Base-by-base conservation (phyloP, 2,888 invertebrate species). In the Nymphalis urticae region DNA sequence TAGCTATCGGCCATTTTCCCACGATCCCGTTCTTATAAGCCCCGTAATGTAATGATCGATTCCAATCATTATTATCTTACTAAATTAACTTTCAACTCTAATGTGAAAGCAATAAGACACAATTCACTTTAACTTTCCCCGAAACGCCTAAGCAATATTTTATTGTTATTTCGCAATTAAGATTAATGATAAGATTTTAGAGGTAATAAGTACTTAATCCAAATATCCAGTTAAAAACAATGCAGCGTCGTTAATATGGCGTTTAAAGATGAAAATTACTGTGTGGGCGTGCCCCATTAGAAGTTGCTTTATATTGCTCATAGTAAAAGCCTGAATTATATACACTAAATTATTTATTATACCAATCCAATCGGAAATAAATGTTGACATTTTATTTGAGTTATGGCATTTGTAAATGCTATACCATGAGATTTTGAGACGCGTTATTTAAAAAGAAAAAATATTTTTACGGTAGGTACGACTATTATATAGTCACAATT, bases 141-240 rank as follows among this genome's bases (percentile, higher is more conserved):
- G 8, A 19, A 79, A 83, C 79, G 83, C 85, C 81, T 77, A 76
- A 83, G 86, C 86, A 85, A 90, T 90, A 91, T 90, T 90, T 92
- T 92, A 92, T 91, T 90, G 89, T 90, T 89, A 91, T 90, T 90
- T 90, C 79, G 85, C 92, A 91, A 92, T 92, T 92, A 92, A 92
- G 92, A 92, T 92, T 90, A 89, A 92, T 92, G 92, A 92, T 92
- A 92, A 92, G 85, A 85, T 85, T 89, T 86, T 85, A 85, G 86
- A 87, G 84, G 85, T 81, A 88, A 84, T 90, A 90, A 91, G 91
- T 90, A 89, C 90, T 92, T 90, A 92, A 90, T 92, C 85, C 89
- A 88, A 90, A 89, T 86, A 90, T 88, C 89, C 87, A 86, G 88
- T 90, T 89, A 86, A 85, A 89, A 85, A 83, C 83, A 79, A 81